Percentiles rank a stretch among this genome's conserved stretches.
These are phyloP conservation scores for Megamerina dolium DNA, from an alignment of 2,888 invertebrate species.

Conservation along the genomic window DNA sequence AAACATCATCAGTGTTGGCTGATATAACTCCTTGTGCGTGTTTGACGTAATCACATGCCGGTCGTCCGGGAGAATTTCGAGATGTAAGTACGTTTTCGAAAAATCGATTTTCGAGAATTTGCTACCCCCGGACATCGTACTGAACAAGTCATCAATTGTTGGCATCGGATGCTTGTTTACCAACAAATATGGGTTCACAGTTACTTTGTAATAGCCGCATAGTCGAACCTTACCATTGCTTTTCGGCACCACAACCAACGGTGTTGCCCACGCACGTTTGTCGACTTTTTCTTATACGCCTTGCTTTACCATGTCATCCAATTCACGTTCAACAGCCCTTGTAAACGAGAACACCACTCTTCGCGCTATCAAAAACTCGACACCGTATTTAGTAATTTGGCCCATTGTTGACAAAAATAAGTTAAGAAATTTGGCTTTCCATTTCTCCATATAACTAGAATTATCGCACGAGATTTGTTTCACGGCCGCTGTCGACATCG, in stretches of 20 bases:
- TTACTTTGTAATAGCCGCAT: constrained; percentile 26
- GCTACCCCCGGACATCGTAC: constrained; percentile 22
- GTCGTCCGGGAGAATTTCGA: constrained; percentile 33
- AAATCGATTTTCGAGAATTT: constrained; percentile 33
- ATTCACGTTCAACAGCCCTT: too few relatives aligned
- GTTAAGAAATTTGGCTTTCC: too few relatives aligned
- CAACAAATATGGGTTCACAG: constrained; percentile 25
- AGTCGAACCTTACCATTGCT: constrained; percentile 24
- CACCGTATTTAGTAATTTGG: too few relatives aligned
- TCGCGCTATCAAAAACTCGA: too few relatives aligned
- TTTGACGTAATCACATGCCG: constrained; percentile 33
- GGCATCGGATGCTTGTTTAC: constrained; percentile 30
- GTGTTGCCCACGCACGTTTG: constrained; percentile 35
- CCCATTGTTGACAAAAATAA: too few relatives aligned
- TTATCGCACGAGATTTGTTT: too few relatives aligned
- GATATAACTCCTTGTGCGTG: constrained; percentile 37
- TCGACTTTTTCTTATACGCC: constrained; percentile 21
- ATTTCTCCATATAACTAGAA: too few relatives aligned
- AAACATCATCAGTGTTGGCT: constrained; percentile 33
- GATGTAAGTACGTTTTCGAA: constrained; percentile 37
- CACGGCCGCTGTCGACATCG: too few relatives aligned
- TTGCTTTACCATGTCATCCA: constrained; percentile 18
- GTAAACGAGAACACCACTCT: too few relatives aligned
- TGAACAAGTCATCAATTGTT: constrained; percentile 24
- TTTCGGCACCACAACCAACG: constrained; percentile 33